Percentiles rank a stretch among this genome's conserved stretches.
phyloP scores from a whole-genome alignment of 2,797 vertebrate species.

The Gastrophryne carolinensis region DNA sequence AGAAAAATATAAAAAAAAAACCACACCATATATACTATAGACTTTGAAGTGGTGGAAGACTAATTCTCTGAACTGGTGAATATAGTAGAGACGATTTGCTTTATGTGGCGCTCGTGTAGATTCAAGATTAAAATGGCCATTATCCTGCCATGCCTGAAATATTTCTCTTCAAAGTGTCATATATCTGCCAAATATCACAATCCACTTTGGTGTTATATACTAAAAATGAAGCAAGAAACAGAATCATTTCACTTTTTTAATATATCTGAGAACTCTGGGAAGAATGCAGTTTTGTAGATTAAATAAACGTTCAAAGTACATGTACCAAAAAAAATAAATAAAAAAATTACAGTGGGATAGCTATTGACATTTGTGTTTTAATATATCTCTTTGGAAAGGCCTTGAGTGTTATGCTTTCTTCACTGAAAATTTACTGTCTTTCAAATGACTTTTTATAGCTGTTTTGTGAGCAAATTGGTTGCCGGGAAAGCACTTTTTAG shows the following conservation, averaged over 20 bases:
- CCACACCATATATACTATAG: conserved; percentile 15
- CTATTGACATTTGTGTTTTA: conserved; percentile 69
- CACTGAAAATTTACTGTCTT: conserved; percentile 48
- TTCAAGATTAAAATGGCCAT: conserved; percentile 62
- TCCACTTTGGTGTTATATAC: conserved; percentile 65
- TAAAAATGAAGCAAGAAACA: conserved; percentile 71
- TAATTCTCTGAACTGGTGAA: conserved; percentile 38
- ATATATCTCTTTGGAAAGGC: conserved; percentile 67
- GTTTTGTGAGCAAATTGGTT: conserved; percentile 47
- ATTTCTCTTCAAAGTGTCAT: conserved; percentile 63
- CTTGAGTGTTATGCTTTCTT: conserved; percentile 56
- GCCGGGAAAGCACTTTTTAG: conserved; percentile 17
- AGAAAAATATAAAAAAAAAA: conserved; percentile 6
- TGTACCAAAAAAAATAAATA: conserved; percentile 64
- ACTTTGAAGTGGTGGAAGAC: conserved; percentile 29
- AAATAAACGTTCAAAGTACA: conserved; percentile 70
- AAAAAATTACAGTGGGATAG: conserved; percentile 69
- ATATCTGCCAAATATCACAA: conserved; percentile 70
- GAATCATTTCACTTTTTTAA: conserved; percentile 72
- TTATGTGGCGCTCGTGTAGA: conserved; percentile 55
- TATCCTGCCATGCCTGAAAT: conserved; percentile 66
- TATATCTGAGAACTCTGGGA: conserved; percentile 69
- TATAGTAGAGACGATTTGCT: conserved; percentile 57
- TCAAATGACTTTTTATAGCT: conserved; percentile 34
- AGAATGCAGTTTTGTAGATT: conserved; percentile 63